Conservation (phyloP, 1,140 invertebrate genomes). For the Meteorus sp. region DNA sequence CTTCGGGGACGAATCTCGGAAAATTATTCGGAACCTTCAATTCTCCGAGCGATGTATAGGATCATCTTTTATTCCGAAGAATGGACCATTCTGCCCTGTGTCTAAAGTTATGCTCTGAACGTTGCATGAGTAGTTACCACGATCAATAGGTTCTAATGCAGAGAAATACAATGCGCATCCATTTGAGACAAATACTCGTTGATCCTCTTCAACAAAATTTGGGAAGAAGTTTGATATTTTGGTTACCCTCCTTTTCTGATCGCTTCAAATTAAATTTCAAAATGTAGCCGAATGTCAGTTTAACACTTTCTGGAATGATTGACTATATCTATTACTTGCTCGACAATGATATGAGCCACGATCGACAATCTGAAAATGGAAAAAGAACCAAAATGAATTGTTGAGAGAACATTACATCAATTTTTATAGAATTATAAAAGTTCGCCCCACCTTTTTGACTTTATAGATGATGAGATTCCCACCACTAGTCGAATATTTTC, state of each 20-base stretch:
- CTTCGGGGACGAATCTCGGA: conserved; percentile 91
- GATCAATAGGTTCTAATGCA: conserved; percentile 87
- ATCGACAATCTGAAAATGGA: conserved; percentile 72
- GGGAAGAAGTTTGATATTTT: conserved; percentile 85
- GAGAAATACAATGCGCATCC: conserved; percentile 95
- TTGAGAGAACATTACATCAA: too few relatives aligned
- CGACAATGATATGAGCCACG: conserved; percentile 89
- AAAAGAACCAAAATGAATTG: too few relatives aligned
- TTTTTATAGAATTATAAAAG: too few relatives aligned
- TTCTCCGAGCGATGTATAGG: conserved; percentile 87
- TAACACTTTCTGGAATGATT: conserved; percentile 84
- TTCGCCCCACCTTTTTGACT: too few relatives aligned
- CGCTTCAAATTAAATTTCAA: conserved; percentile 89
- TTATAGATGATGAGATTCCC: conserved; percentile 87
- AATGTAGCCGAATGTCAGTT: conserved; percentile 88
- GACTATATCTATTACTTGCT: conserved; percentile 86
- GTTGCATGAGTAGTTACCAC: conserved; percentile 90
- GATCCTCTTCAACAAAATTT: conserved; percentile 92
- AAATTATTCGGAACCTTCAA: conserved; percentile 93
- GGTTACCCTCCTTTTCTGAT: conserved; percentile 78
- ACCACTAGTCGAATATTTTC: conserved; percentile 84
- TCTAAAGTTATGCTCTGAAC: conserved; percentile 85
- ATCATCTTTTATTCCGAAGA: conserved; percentile 82
- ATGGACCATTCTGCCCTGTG: conserved; percentile 86
- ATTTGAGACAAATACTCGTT: conserved; percentile 87